Evolutionary conservation across 2,888 invertebrate genomes (phyloP).

Genomic region (Fabriciana adippe): DNA sequence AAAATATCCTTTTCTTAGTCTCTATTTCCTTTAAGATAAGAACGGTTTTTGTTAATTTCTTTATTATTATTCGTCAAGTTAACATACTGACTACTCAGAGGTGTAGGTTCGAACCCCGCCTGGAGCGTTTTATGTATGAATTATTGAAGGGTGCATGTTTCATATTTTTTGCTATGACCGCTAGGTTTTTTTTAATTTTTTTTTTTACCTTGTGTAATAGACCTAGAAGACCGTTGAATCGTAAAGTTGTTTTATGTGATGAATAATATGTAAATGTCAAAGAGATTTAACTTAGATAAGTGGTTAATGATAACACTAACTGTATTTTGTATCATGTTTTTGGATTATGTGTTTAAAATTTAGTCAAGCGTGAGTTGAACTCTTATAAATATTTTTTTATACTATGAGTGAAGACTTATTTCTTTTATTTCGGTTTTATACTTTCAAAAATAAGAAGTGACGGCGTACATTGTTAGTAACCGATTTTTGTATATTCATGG

Average conservation of each 20-base stretch:
- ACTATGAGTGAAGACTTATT: no score
- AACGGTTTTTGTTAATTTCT: constrained; percentile 30
- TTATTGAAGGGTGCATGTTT: constrained; percentile 44
- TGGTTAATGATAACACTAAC: no score
- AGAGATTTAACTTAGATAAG: no score
- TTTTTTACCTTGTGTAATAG: constrained; percentile 23
- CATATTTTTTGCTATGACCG: constrained; percentile 30
- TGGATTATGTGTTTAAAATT: no score
- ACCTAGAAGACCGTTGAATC: constrained; percentile 24
- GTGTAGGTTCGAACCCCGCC: constrained; percentile 58
- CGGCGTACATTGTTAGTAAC: no score
- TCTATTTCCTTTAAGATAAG: constrained; percentile 8
- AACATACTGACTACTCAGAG: constrained; percentile 48
- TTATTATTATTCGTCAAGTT: constrained; percentile 37
- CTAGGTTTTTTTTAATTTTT: constrained; percentile 8
- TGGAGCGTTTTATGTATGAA: constrained; percentile 52
- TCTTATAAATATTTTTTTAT: no score
- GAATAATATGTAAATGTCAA: constrained; percentile 2
- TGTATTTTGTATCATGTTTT: no score
- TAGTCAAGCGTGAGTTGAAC: no score
- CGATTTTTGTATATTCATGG: no score
- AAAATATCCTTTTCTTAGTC: constrained; percentile 17
- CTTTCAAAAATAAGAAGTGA: no score
- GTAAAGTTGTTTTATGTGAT: constrained; percentile 10
- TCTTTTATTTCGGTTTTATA: no score